Evolutionary conservation across 2,797 vertebrate species (phyloP).

Genomic region (Hafferia zeledoni): DNA sequence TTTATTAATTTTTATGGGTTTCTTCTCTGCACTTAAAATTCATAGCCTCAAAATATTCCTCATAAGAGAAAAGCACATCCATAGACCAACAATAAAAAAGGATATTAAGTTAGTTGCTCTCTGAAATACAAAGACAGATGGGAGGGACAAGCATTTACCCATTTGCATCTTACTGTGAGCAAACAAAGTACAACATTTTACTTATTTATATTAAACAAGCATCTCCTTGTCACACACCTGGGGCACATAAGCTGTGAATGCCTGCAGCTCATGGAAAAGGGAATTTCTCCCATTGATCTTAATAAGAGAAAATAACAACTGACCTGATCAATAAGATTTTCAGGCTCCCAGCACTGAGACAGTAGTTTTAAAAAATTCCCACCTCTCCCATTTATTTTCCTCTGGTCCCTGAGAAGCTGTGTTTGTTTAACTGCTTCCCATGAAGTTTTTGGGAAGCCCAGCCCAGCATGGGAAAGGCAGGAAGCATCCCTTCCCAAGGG

Average conservation of each 20-base stretch:
- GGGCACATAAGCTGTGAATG: background rate
- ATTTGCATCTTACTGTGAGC: background rate
- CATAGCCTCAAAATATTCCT: background rate
- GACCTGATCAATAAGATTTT: background rate
- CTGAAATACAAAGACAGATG: background rate
- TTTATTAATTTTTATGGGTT: constrained; percentile 2
- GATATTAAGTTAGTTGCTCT: background rate
- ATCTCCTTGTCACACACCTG: background rate
- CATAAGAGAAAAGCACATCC: background rate
- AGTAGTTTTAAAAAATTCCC: background rate
- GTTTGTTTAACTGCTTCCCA: background rate
- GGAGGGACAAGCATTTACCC: background rate
- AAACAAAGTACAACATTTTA: background rate
- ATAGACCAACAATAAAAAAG: background rate
- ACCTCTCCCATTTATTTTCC: background rate
- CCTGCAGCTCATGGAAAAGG: background rate
- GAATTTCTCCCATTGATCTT: background rate
- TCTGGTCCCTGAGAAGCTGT: background rate
- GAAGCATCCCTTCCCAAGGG: background rate
- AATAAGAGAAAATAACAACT: background rate
- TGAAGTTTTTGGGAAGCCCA: background rate
- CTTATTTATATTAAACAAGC: background rate
- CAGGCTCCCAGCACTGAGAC: background rate
- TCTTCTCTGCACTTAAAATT: constrained; percentile 3
- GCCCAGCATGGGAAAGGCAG: accelerated